Evolutionary conservation across 30 jellyfish, hydroid and myxozoan species (phyloP).

Genomic region (Hydra vulgaris): DNA sequence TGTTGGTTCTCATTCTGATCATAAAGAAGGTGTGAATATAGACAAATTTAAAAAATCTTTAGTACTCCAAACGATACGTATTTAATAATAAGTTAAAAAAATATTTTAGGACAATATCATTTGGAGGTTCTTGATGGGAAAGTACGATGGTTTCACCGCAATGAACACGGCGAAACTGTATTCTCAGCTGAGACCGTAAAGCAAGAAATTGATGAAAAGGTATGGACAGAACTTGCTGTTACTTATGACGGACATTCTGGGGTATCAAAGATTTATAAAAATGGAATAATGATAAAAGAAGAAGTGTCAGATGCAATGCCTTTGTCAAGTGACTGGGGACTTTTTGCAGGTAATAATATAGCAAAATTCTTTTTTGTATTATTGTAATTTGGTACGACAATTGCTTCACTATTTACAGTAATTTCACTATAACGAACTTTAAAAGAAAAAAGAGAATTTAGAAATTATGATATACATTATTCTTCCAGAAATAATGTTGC

Average conservation of each 20-base stretch:
- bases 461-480: too few species aligned
- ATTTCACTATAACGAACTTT: too few species aligned
- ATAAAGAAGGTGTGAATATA: constrained; percentile 40
- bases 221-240: constrained; percentile 71
- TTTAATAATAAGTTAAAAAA: too few species aligned
- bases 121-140: constrained; percentile 70
- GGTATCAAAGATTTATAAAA: constrained; percentile 39
- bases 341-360: constrained; percentile 53
- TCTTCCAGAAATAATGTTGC: too few species aligned
- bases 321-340: constrained; percentile 77
- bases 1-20: constrained; percentile 71
- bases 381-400: too few species aligned
- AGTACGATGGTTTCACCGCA: constrained; percentile 85
- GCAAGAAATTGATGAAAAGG: constrained; percentile 49
- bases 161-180: constrained; percentile 67
- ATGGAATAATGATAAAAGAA: constrained; percentile 66
- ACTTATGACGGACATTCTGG: constrained; percentile 52
- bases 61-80: too few species aligned
- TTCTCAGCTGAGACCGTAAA: constrained; percentile 58
- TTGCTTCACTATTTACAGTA: too few species aligned
- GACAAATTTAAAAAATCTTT: neutral
- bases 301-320: constrained; percentile 68
- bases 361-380: neutral
- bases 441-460: too few species aligned
- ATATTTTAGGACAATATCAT: constrained; percentile 65